Evolutionary conservation across 2,888 invertebrate species (phyloP).

Genomic region (Sphaerophoria taeniata): DNA sequence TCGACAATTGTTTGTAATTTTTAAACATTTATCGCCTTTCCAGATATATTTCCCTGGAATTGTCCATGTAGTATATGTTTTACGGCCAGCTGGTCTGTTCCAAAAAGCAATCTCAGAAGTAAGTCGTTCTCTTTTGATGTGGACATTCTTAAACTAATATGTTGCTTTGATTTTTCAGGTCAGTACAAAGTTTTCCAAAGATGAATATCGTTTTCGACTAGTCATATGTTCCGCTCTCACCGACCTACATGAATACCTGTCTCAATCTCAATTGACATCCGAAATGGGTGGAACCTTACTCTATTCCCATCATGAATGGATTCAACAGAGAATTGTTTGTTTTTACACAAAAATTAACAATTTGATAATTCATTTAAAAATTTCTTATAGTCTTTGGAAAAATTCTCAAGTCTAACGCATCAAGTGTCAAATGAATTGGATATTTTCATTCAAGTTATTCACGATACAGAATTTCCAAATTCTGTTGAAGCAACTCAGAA

Average conservation of each 20-base stretch:
- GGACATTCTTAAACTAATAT: neutral
- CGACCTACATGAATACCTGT: conserved; percentile 94
- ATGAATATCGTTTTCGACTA: conserved; percentile 95
- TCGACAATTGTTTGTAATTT: neutral
- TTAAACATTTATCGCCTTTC: conserved; percentile 77
- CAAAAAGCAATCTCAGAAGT: conserved; percentile 98
- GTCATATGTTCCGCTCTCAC: conserved; percentile 92
- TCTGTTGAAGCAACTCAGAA: conserved; percentile 95
- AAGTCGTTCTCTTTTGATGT: conserved; percentile 6
- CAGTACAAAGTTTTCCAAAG: conserved; percentile 94
- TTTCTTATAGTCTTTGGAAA: conserved; percentile 91
- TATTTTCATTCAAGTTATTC: conserved; percentile 93
- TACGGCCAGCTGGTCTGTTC: conserved; percentile 96
- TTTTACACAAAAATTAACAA: neutral
- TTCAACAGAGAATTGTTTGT: conserved; percentile 96
- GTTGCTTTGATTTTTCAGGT: conserved; percentile 75
- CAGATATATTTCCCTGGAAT: conserved; percentile 97
- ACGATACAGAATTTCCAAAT: conserved; percentile 97
- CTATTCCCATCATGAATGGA: conserved; percentile 98
- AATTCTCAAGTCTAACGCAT: conserved; percentile 95
- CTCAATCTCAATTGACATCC: conserved; percentile 91
- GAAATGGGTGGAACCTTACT: conserved; percentile 95
- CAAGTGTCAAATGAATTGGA: conserved; percentile 94
- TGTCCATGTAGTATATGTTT: conserved; percentile 96
- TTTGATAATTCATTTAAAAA: neutral